Conservation (phyloP, 1,140 invertebrate species). For the Drosophila navojoa region DNA sequence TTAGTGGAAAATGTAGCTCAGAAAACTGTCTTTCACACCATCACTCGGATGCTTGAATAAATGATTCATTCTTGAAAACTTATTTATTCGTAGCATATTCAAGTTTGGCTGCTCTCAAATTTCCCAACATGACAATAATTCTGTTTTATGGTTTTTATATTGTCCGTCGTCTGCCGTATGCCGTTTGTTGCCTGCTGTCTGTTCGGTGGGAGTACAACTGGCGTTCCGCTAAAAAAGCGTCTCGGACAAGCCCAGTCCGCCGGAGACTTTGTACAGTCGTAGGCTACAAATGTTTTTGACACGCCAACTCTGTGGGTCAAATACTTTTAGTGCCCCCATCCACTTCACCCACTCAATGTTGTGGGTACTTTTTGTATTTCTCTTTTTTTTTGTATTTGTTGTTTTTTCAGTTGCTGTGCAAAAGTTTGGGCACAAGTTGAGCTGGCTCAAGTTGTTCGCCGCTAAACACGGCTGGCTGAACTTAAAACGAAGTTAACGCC, state of each 20-base stretch:
- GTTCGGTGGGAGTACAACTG: slow-evolving; percentile 34
- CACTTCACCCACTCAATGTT: slow-evolving; percentile 11
- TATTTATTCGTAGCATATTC: slow-evolving; percentile 5
- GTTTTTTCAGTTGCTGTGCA: slow-evolving; percentile 46
- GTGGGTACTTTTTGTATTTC: slow-evolving; percentile 29
- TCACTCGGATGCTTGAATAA: slow-evolving; percentile 1
- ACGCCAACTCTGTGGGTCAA: slow-evolving; percentile 76
- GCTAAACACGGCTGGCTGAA: slow-evolving; percentile 64
- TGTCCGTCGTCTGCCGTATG: slow-evolving; percentile 11
- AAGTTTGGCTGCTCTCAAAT: slow-evolving; percentile 11
- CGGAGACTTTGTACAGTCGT: slow-evolving; percentile 33
- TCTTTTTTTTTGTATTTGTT: slow-evolving; percentile 42
- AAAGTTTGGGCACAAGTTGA: slow-evolving; percentile 54
- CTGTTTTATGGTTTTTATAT: slow-evolving; percentile 43
- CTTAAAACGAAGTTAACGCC: slow-evolving; percentile 72
- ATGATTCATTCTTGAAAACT: slow-evolving; percentile 13
- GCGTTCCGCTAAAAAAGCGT: slow-evolving; percentile 11
- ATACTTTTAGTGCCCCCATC: slow-evolving; percentile 36
- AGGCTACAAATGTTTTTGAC: slow-evolving; percentile 78
- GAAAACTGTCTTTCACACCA: background rate
- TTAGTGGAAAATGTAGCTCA: too few relatives aligned
- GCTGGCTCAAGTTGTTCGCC: slow-evolving; percentile 13
- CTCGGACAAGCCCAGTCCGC: background rate
- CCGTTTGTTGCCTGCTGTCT: background rate
- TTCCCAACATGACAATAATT: slow-evolving; percentile 29